Evolutionary conservation across 2,113 vertebrate genomes (phyloP).

Genomic region (Zosterops borbonicus): DNA sequence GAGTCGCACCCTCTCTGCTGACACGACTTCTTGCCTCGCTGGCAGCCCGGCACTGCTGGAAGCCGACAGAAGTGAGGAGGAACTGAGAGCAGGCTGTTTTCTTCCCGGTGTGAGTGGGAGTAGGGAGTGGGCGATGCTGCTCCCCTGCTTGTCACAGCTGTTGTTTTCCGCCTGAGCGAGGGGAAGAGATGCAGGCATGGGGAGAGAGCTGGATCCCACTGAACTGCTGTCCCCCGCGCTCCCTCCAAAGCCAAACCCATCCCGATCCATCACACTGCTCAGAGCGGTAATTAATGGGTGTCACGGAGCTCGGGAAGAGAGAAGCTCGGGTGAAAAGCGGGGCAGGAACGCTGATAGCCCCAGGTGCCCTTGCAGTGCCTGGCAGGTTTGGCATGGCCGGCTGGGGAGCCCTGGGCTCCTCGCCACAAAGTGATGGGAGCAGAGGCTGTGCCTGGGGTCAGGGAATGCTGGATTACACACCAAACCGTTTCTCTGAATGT

Average conservation of each 20-base stretch:
- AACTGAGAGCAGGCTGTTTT: neutral
- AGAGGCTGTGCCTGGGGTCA: neutral
- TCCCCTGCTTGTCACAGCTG: neutral
- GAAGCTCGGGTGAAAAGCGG: neutral
- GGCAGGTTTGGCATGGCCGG: neutral
- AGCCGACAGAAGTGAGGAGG: neutral
- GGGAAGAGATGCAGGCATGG: neutral
- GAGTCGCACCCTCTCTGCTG: neutral
- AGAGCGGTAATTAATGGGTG: neutral
- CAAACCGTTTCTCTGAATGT: neutral
- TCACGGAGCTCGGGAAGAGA: neutral
- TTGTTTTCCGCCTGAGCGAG: neutral
- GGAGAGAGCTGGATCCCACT: neutral
- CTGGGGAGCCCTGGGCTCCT: neutral
- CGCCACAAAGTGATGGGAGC: neutral
- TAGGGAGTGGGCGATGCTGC: neutral
- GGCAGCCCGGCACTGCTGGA: neutral
- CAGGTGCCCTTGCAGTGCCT: accelerated
- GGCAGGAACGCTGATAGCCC: neutral
- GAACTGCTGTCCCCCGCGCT: neutral
- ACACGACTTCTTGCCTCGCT: neutral
- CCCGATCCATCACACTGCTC: neutral
- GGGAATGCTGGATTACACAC: neutral
- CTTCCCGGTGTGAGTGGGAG: neutral
- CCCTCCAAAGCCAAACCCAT: neutral